Base-by-base conservation (phyloP, 30 jellyfish, hydroid and myxozoan species). In the Pelagia noctiluca region DNA sequence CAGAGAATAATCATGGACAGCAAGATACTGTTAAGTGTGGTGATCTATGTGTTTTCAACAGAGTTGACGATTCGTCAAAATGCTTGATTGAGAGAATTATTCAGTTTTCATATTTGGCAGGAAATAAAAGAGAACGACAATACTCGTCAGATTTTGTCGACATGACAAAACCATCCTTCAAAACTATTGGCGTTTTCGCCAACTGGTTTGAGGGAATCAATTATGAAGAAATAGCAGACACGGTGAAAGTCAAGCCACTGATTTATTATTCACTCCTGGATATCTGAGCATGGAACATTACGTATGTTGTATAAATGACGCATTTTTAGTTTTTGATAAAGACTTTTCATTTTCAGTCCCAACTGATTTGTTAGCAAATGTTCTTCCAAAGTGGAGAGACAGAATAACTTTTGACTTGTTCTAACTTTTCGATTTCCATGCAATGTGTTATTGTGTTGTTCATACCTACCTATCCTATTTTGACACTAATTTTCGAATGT, bases 21-120 rank as follows among this genome's bases (percentile, higher is more conserved):
- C 90, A 65, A 68, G 0, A 80, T 3, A 48, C 42, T 7, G 84
- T 63, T 67, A 80, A 75, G 3, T 24, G 75, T 1, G 90, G 90
- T 0, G 83, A 63, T 63, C 35, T 80, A 47, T 80, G 90, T 50
- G 31, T 80, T 30, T 80, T 80, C 63, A 67, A 53, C 13, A 63
- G 85, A 26, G 84, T 80, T 35, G 85, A 80, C 75, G 24, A 30
- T 19, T 4, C 10, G 18, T 13, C 46, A 12, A 80, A 80, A 1
- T 63, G 84, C 67, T 50, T 80, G 64, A 25, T 64, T 19, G 90
- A 75, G 8, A 80, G 90, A 48, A 24, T 65, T 47, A 35, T 63
- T 31, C 90, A 80, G 47, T 80, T 80, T 67, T 80, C 90, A 19
- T 80, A 63, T 50, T 37, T 80, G 54, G 23, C 42, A 2, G 90